Conservation (phyloP, 2,888 invertebrate species). For the Ariolimax columbianus region DNA sequence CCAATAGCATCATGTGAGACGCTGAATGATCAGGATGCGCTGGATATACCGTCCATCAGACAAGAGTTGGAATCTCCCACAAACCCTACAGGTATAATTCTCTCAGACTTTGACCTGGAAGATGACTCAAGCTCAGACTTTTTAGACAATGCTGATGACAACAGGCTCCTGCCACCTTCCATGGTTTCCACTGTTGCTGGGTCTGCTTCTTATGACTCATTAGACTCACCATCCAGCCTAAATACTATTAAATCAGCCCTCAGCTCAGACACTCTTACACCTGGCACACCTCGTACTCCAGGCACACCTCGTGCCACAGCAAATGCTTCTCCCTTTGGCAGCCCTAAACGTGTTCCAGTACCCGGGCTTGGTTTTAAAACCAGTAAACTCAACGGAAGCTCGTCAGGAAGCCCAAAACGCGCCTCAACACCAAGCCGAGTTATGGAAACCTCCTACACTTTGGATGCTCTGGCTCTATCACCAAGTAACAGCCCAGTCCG, state of each 20-base stretch:
- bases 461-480: conserved; percentile 72
- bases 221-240: conserved; percentile 59
- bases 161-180: conserved; percentile 60
- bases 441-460: conserved; percentile 60
- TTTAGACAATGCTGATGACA: conserved; percentile 61
- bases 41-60: conserved; percentile 69
- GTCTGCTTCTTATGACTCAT: conserved; percentile 67
- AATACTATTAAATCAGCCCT: conserved; percentile 67
- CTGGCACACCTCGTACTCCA: conserved; percentile 71
- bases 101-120: conserved; percentile 61
- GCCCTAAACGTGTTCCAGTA: conserved; percentile 63
- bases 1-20: conserved; percentile 79
- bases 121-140: conserved; percentile 66
- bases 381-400: conserved; percentile 59
- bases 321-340: conserved; percentile 69
- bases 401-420: conserved; percentile 62
- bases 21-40: conserved; percentile 69
- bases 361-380: conserved; percentile 31
- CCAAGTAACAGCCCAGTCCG: conserved; percentile 71
- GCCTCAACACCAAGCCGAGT: conserved; percentile 67
- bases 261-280: conserved; percentile 77
- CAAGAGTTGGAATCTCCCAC: conserved; percentile 59
- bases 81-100: conserved; percentile 59
- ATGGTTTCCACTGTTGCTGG: conserved; percentile 55
- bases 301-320: conserved; percentile 74